Evolutionary conservation across 2,888 invertebrate genomes (phyloP), one percentile per base, ranked within the genome.

Genomic region (Dichetophora obliterata): DNA sequence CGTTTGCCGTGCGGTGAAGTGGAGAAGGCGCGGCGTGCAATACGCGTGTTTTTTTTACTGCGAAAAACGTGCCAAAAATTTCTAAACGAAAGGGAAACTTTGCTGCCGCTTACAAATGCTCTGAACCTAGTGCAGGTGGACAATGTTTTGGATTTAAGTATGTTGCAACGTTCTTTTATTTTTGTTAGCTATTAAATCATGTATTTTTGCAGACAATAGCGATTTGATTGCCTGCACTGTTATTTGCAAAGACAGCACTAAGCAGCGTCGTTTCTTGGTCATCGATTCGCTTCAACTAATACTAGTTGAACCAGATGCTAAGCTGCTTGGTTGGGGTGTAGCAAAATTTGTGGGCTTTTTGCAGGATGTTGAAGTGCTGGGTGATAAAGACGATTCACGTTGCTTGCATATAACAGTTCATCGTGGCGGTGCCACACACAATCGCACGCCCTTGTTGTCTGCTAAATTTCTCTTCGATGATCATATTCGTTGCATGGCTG

Each of bases 401-500:
- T 97, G 98, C 84, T 92, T 99, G 27, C 97, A 98, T 86, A 93
- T 99, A 73, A 97, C 97, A 0, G 95, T 98, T 48, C 97, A 98
- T 89, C 94, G 95, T 83, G 95, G 95, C 0, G 88, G 89, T 0
- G 91, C 91, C 0, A 92, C 93, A 0, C 90, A 93, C 31, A 94
- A 94, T 75, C 91, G 95, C 68, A 92, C 95, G 0, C 95, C 96
- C 0, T 89, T 97, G n/a, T 90, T 98, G 9, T 93, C 95, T 4
- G 96, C 97, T 11, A 97, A 95, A 89, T 98, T 99, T 89, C 93
- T 98, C 78, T 99, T 99, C 88, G 99, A 99, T 87, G 99, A 99
- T 90, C 98, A 99, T 87, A 99, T 99, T 82, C 92, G 99, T 43
- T 99, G 98, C 86, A 98, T 99, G 98, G 98, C 99, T 22, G 99